Percentiles rank a stretch among this genome's conserved stretches.
phyloP scores from a whole-genome alignment of 2,888 invertebrate species.

The Merodon equestris region DNA sequence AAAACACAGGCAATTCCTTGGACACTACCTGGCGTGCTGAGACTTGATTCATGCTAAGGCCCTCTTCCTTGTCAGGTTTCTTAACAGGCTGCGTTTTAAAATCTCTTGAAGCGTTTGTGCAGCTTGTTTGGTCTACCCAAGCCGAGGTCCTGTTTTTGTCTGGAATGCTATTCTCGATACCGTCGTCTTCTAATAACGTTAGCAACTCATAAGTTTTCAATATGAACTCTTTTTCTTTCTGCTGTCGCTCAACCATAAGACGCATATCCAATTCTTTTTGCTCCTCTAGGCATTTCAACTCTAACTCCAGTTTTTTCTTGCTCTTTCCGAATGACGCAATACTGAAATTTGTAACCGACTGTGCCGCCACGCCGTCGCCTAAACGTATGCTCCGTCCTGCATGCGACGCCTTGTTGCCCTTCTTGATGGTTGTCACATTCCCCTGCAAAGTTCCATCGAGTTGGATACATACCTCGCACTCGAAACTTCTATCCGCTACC shows the following conservation, averaged over 20 bases:
- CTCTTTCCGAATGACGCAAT: constrained; percentile 12
- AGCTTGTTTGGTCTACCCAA: not conserved
- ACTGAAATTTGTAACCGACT: constrained; percentile 8
- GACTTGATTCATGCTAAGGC: not conserved
- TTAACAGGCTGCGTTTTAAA: too few species aligned
- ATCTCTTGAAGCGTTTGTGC: too few species aligned
- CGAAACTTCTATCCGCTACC: too few species aligned
- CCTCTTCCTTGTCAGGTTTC: not conserved
- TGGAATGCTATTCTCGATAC: not conserved
- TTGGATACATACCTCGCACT: too few species aligned
- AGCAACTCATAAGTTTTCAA: constrained; percentile 3
- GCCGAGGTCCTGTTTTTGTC: not conserved
- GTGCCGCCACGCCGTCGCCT: not conserved
- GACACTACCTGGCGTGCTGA: not conserved
- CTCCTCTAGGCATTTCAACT: constrained; percentile 1
- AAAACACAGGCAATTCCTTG: not conserved
- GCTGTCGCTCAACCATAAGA: constrained; percentile 1
- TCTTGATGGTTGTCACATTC: too few species aligned
- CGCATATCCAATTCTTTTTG: constrained; percentile 7
- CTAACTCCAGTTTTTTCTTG: constrained; percentile 8
- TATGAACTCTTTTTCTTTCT: constrained; percentile 8
- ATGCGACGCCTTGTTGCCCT: too few species aligned
- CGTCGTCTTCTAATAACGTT: not conserved
- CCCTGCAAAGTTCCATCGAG: too few species aligned
- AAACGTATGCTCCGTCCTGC: not conserved